Evolutionary conservation across 2,888 invertebrate species (phyloP).

Genomic region (Amphipoea oculea): DNA sequence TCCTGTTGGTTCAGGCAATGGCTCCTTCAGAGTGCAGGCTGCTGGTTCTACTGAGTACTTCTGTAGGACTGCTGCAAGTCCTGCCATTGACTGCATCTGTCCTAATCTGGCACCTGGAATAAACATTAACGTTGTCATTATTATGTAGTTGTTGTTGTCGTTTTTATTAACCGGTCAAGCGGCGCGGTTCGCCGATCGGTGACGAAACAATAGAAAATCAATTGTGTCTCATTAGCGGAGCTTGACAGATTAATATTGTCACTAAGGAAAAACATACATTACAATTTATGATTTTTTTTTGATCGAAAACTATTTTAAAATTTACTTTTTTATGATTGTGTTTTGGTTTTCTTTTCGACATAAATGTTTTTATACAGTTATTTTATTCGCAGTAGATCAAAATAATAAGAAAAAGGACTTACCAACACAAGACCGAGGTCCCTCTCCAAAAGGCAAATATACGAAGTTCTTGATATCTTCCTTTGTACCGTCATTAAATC

Average conservation of each 20-base stretch:
- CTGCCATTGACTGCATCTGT: slow-evolving; percentile 86
- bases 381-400: background rate
- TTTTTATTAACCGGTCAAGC: background rate
- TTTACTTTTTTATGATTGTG: too few species aligned
- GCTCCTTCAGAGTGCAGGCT: slow-evolving; percentile 72
- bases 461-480: slow-evolving; percentile 77
- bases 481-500: slow-evolving; percentile 78
- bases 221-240: too few species aligned
- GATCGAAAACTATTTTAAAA: too few species aligned
- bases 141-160: background rate
- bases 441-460: slow-evolving; percentile 85
- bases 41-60: slow-evolving; percentile 81
- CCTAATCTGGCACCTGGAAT: slow-evolving; percentile 83
- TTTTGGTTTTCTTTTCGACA: too few species aligned
- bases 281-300: too few species aligned
- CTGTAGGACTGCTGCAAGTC: slow-evolving; percentile 78
- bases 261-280: background rate
- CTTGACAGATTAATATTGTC: background rate
- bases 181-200: too few species aligned
- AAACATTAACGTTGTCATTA: background rate
- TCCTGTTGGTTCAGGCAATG: slow-evolving; percentile 78
- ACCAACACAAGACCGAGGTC: slow-evolving; percentile 86
- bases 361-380: too few species aligned
- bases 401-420: slow-evolving; percentile 59
- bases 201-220: too few species aligned